Evolutionary conservation across 1,140 invertebrate species (phyloP).

Genomic region (Brachionus paranguensis): DNA sequence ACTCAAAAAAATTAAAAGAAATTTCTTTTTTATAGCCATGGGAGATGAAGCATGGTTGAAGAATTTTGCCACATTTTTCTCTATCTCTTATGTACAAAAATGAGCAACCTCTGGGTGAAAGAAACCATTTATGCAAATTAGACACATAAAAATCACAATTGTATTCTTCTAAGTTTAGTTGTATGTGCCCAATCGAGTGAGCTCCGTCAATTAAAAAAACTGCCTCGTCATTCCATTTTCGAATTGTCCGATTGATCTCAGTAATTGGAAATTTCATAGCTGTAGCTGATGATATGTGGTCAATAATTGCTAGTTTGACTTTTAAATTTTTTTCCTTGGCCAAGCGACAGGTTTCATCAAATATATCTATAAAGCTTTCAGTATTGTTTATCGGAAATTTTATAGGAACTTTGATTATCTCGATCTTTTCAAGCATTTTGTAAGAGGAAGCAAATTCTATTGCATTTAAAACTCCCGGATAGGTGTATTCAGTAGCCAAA

Average conservation of each 20-base stretch:
- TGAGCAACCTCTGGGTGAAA: slow-evolving; percentile 15
- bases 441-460: not conserved
- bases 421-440: not conserved
- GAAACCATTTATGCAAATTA: slow-evolving; percentile 36
- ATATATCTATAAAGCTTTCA: not conserved
- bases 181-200: not conserved
- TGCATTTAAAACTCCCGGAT: not conserved
- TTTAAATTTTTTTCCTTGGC: not conserved
- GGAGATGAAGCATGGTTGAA: slow-evolving; percentile 18
- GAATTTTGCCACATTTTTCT: not conserved
- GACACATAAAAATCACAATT: slow-evolving; percentile 35
- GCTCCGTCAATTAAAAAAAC: slow-evolving; percentile 6
- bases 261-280: slow-evolving; percentile 13
- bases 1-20: not conserved
- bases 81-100: not conserved
- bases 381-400: not conserved
- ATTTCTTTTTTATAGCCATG: not conserved
- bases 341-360: not conserved
- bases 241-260: not conserved
- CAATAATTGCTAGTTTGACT: not conserved
- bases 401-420: not conserved
- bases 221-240: not conserved
- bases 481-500: not conserved
- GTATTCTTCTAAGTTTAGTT: not conserved
- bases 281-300: slow-evolving; percentile 11